Base-by-base conservation (phyloP, 2,888 invertebrate species). In the Cheiracanthium punctorium region DNA sequence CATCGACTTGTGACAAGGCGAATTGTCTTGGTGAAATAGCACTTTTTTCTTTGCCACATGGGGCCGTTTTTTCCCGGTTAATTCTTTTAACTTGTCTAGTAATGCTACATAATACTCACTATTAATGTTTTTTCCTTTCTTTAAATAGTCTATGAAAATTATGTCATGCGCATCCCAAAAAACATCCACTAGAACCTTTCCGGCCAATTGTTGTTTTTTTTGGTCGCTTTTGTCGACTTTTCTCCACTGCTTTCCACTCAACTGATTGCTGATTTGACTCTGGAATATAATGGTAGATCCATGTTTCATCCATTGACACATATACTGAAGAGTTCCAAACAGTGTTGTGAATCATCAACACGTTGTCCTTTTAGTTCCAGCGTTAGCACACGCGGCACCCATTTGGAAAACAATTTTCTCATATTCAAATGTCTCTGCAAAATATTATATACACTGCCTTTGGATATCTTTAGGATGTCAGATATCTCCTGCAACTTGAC, bases 271-370 rank as follows among this genome's bases (percentile, higher is more conserved):
- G 20, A 76, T 91, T 91, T 41, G 90, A 90, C 88, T 91, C 90
- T 80, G 90, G 90, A 73, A 89, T 91, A 82, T 89, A 90, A 88
- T 89, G 89, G 85, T 90, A 90, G 65, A 91, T 89, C 90, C 90
- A 91, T 70, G 91, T 91, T 90, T 91, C 90, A 89, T 91, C 91
- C n/a, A 91, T 89, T 82, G 90, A 91, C 52, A 91, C 88, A 72
- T 90, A 90, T 69, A 90, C 88, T 88, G 30, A 80, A 80, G 12
- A 10, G 37, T 1, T 12, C 12, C 72, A 72, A 48, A 43, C 28
- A 29, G 1, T 24, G 5, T 5, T 29, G 12, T 7, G 12, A 73
- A n/a, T 71, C 24, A 32, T 48, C 10, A 1, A 33, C 30, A 14
- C 33, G 33, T 17, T 10, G 14, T 17, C n/a, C 33, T 79, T 69